Percentiles rank a stretch among this genome's conserved stretches.
Evolutionary conservation across 2,888 invertebrate genomes (phyloP).

Genomic region (Eurytoma californica): DNA sequence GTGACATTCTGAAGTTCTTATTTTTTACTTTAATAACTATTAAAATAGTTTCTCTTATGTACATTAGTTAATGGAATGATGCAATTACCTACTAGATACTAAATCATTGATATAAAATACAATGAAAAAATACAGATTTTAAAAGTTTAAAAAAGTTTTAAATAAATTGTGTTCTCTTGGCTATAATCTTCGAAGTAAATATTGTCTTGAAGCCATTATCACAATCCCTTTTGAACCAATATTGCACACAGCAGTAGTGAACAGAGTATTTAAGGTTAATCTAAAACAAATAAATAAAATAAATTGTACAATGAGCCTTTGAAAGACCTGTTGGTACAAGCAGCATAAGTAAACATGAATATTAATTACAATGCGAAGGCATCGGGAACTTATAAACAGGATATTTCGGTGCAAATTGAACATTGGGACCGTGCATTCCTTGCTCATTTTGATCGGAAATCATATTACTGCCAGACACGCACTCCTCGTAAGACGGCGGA

Average conservation of each 20-base stretch:
- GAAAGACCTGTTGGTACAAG: neutral
- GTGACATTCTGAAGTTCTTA: too few species aligned
- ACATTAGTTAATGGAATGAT: too few species aligned
- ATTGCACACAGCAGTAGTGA: too few species aligned
- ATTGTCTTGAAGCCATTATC: slow-evolving; percentile 28
- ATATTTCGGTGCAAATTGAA: slow-evolving; percentile 44
- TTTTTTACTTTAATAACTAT: too few species aligned
- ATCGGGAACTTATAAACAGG: slow-evolving; percentile 45
- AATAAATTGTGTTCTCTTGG: too few species aligned
- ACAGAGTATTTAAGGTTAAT: slow-evolving; percentile 20
- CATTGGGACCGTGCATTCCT: slow-evolving; percentile 25
- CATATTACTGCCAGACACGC: slow-evolving; percentile 37
- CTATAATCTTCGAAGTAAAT: neutral
- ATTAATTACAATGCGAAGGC: slow-evolving; percentile 36
- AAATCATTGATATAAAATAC: too few species aligned
- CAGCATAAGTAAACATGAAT: neutral
- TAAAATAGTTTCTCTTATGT: too few species aligned
- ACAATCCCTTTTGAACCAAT: slow-evolving; percentile 13
- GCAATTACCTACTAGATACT: too few species aligned
- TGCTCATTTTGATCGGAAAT: slow-evolving; percentile 36
- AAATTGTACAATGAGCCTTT: neutral
- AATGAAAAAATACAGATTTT: too few species aligned
- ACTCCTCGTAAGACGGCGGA: slow-evolving; percentile 58
- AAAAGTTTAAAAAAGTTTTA: too few species aligned
- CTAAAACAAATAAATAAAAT: slow-evolving; percentile 21